Percentiles rank a stretch among this genome's conserved stretches.
These are phyloP conservation scores for Oligia latruncula DNA, from an alignment of 2,888 invertebrate genomes.

Conservation along the genomic window DNA sequence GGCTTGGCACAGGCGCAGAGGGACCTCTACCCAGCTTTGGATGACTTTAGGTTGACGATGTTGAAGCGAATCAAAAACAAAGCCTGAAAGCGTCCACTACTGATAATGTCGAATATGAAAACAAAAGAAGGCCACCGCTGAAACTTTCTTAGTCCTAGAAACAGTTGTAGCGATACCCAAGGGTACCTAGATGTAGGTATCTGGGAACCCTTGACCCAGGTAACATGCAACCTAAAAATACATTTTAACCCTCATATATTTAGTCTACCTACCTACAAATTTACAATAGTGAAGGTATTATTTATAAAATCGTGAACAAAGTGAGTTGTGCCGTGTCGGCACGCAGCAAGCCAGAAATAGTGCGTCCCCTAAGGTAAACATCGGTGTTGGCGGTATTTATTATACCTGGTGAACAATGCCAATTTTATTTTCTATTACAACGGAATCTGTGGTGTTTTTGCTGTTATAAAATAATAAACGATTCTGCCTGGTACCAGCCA, in stretches of 20 bases:
- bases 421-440: conserved; percentile 53
- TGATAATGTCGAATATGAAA: neutral
- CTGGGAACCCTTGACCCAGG: neutral
- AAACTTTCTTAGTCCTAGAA: neutral
- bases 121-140: neutral
- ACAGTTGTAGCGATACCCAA: neutral
- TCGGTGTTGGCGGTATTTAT: conserved; percentile 53
- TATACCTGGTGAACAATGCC: conserved; percentile 64
- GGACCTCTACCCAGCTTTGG: neutral
- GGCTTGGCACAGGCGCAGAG: neutral
- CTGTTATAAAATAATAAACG: neutral
- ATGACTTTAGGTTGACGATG: neutral
- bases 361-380: conserved; percentile 70
- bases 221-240: conserved; percentile 13
- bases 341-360: conserved; percentile 61
- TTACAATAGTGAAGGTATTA: conserved; percentile 51
- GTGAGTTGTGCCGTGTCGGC: conserved; percentile 64
- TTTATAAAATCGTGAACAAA: conserved; percentile 63
- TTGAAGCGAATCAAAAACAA: neutral
- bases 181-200: neutral
- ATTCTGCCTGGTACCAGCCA: neutral
- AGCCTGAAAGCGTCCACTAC: neutral
- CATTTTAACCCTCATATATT: conserved; percentile 7
- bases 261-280: conserved; percentile 29
- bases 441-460: conserved; percentile 29